A percentile compares a stretch with the other conserved stretches of the same genome.
Conservation (phyloP, 1,140 invertebrate genomes). For the Drosophila sp. region DNA sequence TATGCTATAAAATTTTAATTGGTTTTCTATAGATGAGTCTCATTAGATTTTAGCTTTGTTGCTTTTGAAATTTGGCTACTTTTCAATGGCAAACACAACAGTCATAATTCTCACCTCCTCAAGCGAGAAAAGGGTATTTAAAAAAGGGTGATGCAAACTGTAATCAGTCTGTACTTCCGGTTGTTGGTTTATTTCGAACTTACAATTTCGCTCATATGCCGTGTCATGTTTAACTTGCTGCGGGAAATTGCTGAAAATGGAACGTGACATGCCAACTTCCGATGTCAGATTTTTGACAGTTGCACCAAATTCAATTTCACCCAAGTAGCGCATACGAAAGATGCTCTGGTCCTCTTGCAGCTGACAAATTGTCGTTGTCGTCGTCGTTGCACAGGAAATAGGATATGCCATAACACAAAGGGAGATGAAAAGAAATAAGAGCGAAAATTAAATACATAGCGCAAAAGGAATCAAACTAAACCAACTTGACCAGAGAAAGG, state of each 20-base stretch:
- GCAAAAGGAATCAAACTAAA: constrained; percentile 18
- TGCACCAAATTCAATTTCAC: constrained; percentile 82
- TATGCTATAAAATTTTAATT: too few species aligned
- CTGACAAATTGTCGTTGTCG: constrained; percentile 63
- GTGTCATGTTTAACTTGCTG: constrained; percentile 83
- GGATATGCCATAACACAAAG: constrained; percentile 39
- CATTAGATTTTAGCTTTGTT: too few species aligned
- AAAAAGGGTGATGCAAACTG: background rate
- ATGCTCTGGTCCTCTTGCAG: constrained; percentile 83
- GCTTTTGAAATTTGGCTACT: too few species aligned
- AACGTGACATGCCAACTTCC: constrained; percentile 82
- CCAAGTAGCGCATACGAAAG: constrained; percentile 82
- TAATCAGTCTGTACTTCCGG: background rate
- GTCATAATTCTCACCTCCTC: too few species aligned
- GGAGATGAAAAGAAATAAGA: constrained; percentile 25
- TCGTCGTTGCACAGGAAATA: constrained; percentile 52
- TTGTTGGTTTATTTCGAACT: constrained; percentile 55
- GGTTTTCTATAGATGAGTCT: too few species aligned
- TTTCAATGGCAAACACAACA: too few species aligned
- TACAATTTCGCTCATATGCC: constrained; percentile 79
- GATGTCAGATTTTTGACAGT: constrained; percentile 82
- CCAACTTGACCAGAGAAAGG: background rate
- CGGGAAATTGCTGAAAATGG: constrained; percentile 82
- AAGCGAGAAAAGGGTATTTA: background rate
- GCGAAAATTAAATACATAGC: constrained; percentile 48